Evolutionary conservation across 2,888 invertebrate genomes (phyloP).

Genomic region (Neoascia interrupta): DNA sequence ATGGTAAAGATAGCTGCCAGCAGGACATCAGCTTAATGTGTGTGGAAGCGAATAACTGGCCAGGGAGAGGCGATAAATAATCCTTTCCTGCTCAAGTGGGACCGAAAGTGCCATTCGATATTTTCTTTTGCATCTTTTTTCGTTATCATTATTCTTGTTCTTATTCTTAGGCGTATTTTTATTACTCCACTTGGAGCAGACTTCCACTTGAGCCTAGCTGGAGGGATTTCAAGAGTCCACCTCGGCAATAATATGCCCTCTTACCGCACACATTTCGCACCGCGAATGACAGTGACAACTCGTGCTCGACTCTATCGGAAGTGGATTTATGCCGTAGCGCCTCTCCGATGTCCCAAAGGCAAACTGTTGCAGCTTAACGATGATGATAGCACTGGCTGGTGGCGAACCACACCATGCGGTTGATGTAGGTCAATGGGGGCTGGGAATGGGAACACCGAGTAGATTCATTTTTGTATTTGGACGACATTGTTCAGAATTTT

Average conservation of each 20-base stretch:
- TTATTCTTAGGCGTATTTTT: neutral
- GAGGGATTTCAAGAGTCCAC: conserved; percentile 3
- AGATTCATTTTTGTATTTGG: conserved; percentile 39
- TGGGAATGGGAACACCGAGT: neutral
- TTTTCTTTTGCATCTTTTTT: conserved; percentile 59
- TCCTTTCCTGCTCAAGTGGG: conserved; percentile 14
- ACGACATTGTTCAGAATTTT: conserved; percentile 7
- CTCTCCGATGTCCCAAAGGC: conserved; percentile 40
- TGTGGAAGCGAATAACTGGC: conserved; percentile 1
- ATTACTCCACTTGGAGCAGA: neutral
- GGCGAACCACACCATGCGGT: neutral
- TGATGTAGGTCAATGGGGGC: conserved; percentile 31
- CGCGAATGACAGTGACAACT: conserved; percentile 47
- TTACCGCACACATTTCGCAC: conserved; percentile 18
- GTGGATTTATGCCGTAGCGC: conserved; percentile 52
- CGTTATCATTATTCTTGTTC: conserved; percentile 27
- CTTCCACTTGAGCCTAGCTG: conserved; percentile 5
- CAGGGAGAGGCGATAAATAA: conserved; percentile 47
- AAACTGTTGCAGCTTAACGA: conserved; percentile 60
- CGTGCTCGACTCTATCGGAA: conserved; percentile 38
- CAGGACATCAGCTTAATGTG: conserved; percentile 45
- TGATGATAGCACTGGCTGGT: conserved; percentile 1
- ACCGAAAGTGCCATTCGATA: conserved; percentile 46
- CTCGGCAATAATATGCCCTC: conserved; percentile 30
- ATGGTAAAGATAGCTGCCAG: conserved; percentile 9